Evolutionary conservation across 2,888 invertebrate genomes (phyloP), one percentile per base, ranked within the genome.

Genomic region (Chelonus formosanus): DNA sequence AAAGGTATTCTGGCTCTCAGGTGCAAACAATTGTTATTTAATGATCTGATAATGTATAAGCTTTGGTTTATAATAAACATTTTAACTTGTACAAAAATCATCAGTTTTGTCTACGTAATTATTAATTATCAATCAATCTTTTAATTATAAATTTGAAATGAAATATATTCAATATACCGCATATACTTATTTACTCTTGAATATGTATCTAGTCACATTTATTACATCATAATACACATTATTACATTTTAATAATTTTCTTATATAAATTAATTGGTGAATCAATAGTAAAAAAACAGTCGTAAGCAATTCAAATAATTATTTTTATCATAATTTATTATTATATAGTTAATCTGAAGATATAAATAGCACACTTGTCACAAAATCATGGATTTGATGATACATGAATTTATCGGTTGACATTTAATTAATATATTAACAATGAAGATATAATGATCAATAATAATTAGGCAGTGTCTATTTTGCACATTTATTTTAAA

Each of bases 191-290:
- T 50, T 45, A 60, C 55, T 54, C 10, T 48, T 59, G 47, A 36
- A 67, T 68, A 62, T 67, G 69, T 70, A 68, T 69, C 70, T 71
- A 83, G 81, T 83, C 80, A 84, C 83, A 82, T 84, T 83, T 82
- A 84, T 82, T 83, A 83, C 82, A 81, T 77, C 79, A 81, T 80
- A 81, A 80, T 82, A 83, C 80, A 83, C 80, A 80, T 81, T 76
- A 77, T 77, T 82, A 83, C 80, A 82, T 20, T 20, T 20, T 20
- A 20, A 20, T 20, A 20, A 20, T 20, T 20, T 57, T 44, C 34
- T n/a, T 8, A 44, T 44, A 44, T 7, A 44, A 36, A 55, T 73
- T 78, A 76, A 77, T 76, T 77, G 73, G 75, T 76, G 76, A 75
- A 76, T 81, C 79, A 73, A 76, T 74, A 76, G 73, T 81, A 79